Evolutionary conservation across 2,797 vertebrate genomes (phyloP).

Genomic region (Malacoraja senta): DNA sequence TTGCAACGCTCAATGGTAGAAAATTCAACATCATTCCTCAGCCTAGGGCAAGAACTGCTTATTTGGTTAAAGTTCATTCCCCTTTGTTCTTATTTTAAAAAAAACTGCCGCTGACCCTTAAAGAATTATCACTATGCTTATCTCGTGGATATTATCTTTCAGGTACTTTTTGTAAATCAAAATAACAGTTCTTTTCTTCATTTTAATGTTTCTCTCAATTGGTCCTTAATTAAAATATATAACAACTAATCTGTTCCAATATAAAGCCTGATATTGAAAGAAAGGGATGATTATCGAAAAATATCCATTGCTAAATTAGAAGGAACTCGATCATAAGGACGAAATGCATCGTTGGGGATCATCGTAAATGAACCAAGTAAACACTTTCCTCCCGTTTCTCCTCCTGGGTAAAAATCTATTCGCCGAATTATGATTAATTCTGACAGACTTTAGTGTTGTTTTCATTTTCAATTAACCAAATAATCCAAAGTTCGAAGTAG

Average conservation of each 20-base stretch:
- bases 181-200: too few species aligned
- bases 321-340: background rate
- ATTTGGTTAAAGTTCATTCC: background rate
- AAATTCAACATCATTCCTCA: background rate
- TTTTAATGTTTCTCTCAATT: background rate
- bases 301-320: background rate
- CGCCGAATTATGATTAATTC: conserved; percentile 34
- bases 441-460: conserved; percentile 36
- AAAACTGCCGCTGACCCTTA: background rate
- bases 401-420: conserved; percentile 16
- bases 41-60: background rate
- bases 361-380: conserved; percentile 26
- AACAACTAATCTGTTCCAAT: background rate
- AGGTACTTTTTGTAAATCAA: background rate
- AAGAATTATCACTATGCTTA: background rate
- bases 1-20: background rate
- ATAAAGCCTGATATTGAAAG: background rate
- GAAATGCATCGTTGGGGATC: conserved; percentile 8
- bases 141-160: background rate
- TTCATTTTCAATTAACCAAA: conserved; percentile 37
- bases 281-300: conserved; percentile 16
- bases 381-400: background rate
- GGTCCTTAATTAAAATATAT: too few species aligned
- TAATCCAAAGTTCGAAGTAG: background rate
- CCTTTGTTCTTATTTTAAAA: background rate